Evolutionary conservation across 2,888 invertebrate species (phyloP).

Genomic region (Leistus spinibarbis): DNA sequence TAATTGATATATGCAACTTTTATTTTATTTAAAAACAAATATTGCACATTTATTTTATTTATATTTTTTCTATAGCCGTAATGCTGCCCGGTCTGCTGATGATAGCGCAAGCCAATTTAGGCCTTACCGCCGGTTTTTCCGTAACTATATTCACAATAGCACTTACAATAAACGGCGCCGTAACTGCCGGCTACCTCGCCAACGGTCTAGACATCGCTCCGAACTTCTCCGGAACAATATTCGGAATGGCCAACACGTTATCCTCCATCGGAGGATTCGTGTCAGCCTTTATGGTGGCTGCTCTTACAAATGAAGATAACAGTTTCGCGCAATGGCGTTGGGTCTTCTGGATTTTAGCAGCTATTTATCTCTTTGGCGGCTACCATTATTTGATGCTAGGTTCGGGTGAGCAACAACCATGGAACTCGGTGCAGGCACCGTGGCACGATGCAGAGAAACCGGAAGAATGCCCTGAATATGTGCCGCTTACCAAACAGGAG

Average conservation of each 20-base stretch:
- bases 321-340: constrained; percentile 79
- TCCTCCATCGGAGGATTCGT: constrained; percentile 84
- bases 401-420: constrained; percentile 68
- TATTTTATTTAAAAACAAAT: neutral
- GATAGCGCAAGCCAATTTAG: constrained; percentile 74
- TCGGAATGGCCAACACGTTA: constrained; percentile 86
- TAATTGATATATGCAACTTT: too few species aligned
- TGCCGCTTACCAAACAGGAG: constrained; percentile 18
- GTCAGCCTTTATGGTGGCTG: constrained; percentile 81
- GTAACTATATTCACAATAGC: constrained; percentile 80
- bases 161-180: constrained; percentile 83
- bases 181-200: constrained; percentile 84
- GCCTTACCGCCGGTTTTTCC: constrained; percentile 72
- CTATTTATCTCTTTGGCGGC: constrained; percentile 72
- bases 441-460: constrained; percentile 28
- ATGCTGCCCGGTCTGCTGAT: constrained; percentile 73
- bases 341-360: constrained; percentile 80
- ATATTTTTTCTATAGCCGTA: constrained; percentile 60
- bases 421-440: constrained; percentile 55
- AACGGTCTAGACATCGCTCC: constrained; percentile 89
- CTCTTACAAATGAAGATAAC: constrained; percentile 74
- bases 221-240: constrained; percentile 87
- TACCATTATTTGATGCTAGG: constrained; percentile 68
- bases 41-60: neutral
- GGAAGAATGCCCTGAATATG: constrained; percentile 8